Percentiles rank a stretch among this genome's conserved stretches.
phyloP scores from a whole-genome alignment of 1,140 invertebrate genomes.

The Triops cancriformis region DNA sequence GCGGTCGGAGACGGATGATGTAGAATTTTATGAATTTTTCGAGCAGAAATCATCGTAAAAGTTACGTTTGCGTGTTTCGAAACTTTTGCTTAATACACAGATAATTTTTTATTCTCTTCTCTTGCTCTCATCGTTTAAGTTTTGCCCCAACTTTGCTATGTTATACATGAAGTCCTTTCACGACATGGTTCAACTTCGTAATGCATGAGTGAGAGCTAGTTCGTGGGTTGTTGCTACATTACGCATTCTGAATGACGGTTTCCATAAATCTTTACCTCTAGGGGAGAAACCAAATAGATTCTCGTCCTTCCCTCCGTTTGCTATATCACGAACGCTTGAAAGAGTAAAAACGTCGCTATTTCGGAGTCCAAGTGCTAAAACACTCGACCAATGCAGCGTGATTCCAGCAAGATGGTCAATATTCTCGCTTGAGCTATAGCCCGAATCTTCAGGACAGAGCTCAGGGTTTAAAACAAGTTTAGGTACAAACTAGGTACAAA shows the following conservation, averaged over 20 bases:
- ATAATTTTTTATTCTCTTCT: background rate
- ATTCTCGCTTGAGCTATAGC: background rate
- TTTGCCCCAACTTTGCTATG: background rate
- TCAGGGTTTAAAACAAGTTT: too few relatives aligned
- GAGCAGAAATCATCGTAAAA: too few relatives aligned
- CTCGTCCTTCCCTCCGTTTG: background rate
- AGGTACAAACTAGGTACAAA: too few relatives aligned
- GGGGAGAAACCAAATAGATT: background rate
- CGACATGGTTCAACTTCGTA: background rate
- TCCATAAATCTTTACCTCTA: background rate
- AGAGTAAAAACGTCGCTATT: background rate
- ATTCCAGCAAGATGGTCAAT: background rate
- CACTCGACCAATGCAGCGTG: background rate
- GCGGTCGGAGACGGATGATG: too few relatives aligned
- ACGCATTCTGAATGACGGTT: background rate
- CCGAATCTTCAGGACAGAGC: too few relatives aligned
- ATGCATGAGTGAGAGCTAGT: background rate
- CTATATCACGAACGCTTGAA: background rate
- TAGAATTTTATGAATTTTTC: too few relatives aligned
- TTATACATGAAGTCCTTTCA: background rate
- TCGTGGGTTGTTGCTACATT: background rate
- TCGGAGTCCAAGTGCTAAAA: background rate
- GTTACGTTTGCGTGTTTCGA: too few relatives aligned
- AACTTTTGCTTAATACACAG: too few relatives aligned
- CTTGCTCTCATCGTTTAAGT: background rate